phyloP scores from a whole-genome alignment of 2,113 vertebrate species.

The Bombycilla garrulus region DNA sequence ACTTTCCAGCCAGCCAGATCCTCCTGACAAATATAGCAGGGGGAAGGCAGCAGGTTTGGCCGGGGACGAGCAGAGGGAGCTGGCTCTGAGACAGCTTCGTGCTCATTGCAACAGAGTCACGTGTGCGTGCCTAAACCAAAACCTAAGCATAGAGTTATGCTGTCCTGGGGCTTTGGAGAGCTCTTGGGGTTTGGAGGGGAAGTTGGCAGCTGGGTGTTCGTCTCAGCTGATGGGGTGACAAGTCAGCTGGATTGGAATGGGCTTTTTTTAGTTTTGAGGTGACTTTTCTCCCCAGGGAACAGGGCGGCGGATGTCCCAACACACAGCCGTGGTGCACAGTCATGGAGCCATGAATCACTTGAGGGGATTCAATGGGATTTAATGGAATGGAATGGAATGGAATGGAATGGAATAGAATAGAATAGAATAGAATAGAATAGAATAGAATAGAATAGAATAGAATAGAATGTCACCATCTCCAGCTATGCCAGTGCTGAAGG shows the following conservation, averaged over 20 bases:
- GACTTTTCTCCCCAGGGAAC: not conserved
- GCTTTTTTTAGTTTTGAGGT: not conserved
- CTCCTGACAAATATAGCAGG: slow-evolving; percentile 5
- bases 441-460: not conserved
- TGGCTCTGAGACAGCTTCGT: not conserved
- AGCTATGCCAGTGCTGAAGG: not conserved
- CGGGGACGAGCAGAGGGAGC: not conserved
- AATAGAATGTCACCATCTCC: not conserved
- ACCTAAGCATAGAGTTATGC: not conserved
- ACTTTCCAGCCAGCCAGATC: not conserved
- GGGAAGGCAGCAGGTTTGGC: not conserved
- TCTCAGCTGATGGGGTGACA: not conserved
- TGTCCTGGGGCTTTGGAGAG: not conserved
- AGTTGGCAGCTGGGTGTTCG: not conserved
- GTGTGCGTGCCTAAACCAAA: not conserved
- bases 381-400: not conserved
- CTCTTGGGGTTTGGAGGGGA: not conserved
- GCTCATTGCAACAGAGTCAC: not conserved
- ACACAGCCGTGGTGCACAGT: not conserved
- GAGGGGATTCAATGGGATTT: too few relatives aligned
- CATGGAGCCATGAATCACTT: not conserved
- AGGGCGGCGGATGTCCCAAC: not conserved
- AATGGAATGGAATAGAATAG: not conserved
- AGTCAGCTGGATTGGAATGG: not conserved
- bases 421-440: not conserved